Conservation (phyloP, 1,140 invertebrate species). For the Drosophila azteca region DNA sequence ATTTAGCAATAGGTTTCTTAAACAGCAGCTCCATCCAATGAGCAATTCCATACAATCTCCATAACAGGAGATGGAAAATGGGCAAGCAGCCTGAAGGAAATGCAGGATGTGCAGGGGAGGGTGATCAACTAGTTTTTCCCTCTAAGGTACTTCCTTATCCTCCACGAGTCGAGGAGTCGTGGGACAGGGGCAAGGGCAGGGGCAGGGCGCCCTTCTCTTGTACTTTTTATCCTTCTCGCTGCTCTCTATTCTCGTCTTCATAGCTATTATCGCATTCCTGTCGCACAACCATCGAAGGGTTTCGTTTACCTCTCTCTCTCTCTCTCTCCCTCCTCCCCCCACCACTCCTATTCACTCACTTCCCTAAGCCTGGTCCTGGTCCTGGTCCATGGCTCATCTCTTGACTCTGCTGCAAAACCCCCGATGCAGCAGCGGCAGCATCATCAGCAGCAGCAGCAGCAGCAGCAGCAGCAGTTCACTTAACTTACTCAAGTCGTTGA, state of each 20-base stretch:
- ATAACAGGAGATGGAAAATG: no score
- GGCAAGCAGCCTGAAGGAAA: no score
- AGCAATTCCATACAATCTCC: no score
- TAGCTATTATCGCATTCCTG: constrained; percentile 16
- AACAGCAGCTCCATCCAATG: constrained; percentile 1
- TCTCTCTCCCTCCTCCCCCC: no score
- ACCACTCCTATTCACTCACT: no score
- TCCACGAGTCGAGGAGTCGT: constrained; percentile 8
- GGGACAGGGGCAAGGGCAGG: no score
- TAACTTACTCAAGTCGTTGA: constrained; percentile 81
- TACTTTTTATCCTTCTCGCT: constrained; percentile 21
- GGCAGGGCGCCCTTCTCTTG: not conserved
- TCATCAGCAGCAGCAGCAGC: constrained; percentile 62
- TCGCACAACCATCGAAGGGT: constrained; percentile 22
- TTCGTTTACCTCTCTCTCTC: constrained; percentile 2
- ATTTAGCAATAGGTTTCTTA: constrained; percentile 45
- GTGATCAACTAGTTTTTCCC: constrained; percentile 31
- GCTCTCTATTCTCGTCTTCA: constrained; percentile 54
- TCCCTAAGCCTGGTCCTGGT: no score
- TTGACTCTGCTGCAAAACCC: constrained; percentile 41
- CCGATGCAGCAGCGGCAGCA: constrained; percentile 15
- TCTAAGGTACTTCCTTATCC: constrained; percentile 40
- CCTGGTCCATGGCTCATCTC: constrained; percentile 22
- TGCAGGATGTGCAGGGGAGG: not conserved
- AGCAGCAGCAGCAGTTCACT: constrained; percentile 68